These are phyloP conservation scores for Nineta flava DNA, from an alignment of 2,888 invertebrate species.

Conservation along the genomic window DNA sequence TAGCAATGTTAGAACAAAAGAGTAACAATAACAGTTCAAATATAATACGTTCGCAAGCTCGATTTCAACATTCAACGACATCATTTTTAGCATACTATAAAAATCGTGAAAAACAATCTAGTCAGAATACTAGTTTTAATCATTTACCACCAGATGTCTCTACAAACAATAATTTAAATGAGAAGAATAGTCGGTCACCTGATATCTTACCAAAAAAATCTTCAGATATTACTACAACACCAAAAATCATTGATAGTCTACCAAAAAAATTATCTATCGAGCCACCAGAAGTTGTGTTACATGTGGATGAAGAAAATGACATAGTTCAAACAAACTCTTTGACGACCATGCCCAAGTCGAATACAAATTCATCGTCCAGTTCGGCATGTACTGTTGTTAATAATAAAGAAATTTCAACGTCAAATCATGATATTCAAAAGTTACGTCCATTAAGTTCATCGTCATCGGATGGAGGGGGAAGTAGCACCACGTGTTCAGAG, in stretches of 20 bases:
- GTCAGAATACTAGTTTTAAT: conserved; percentile 5
- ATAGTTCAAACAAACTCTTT: no score
- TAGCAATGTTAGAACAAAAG: conserved; percentile 30
- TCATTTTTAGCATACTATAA: not conserved
- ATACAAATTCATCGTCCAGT: no score
- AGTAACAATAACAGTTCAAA: conserved; percentile 3
- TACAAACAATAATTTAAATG: not conserved
- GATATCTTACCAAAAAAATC: not conserved
- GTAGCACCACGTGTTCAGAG: conserved; percentile 6
- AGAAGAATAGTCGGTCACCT: not conserved
- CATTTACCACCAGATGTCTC: not conserved
- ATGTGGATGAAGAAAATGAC: no score
- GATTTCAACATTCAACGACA: conserved; percentile 29
- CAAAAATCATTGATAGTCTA: no score
- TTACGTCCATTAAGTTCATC: not conserved
- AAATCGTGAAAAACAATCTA: conserved; percentile 8
- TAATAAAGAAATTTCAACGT: no score
- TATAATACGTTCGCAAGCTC: conserved; percentile 24
- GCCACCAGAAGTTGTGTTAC: no score
- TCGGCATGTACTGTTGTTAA: no score
- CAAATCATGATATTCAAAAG: not conserved
- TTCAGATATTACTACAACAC: no score
- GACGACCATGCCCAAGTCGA: no score
- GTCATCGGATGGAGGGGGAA: not conserved
- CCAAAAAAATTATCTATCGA: no score